These are phyloP conservation scores for Stenoptilia bipunctidactyla DNA, from an alignment of 2,888 invertebrate species.

Conservation along the genomic window DNA sequence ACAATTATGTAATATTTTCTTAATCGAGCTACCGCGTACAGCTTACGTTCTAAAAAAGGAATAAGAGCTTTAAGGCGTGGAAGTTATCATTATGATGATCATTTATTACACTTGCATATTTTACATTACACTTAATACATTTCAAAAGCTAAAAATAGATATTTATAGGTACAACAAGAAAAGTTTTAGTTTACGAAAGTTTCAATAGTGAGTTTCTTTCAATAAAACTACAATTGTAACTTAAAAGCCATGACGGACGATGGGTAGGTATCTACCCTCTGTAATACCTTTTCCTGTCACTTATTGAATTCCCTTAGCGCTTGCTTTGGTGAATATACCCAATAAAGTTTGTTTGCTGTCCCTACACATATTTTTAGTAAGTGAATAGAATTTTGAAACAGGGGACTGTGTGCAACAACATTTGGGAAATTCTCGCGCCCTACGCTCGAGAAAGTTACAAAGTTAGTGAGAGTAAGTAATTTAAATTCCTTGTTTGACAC, in stretches of 20 bases:
- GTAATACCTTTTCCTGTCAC: conserved; percentile 56
- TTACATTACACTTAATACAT: too few relatives aligned
- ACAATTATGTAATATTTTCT: conserved; percentile 69
- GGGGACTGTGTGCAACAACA: conserved; percentile 17
- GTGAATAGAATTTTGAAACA: conserved; percentile 57
- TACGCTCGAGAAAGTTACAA: conserved; percentile 49
- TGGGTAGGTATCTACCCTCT: conserved; percentile 21
- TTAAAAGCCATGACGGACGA: not conserved
- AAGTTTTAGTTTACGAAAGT: too few relatives aligned
- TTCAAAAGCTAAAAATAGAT: too few relatives aligned
- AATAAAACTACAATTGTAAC: too few relatives aligned
- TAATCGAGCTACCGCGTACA: conserved; percentile 13
- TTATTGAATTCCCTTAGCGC: conserved; percentile 60
- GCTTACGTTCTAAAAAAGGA: not conserved
- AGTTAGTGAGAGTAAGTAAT: conserved; percentile 63
- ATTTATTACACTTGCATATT: not conserved
- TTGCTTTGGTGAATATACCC: conserved; percentile 57
- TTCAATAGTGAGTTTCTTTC: too few relatives aligned
- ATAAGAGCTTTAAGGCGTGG: not conserved
- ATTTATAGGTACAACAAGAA: too few relatives aligned
- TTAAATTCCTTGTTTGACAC: conserved; percentile 66
- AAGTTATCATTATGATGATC: not conserved
- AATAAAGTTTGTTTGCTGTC: conserved; percentile 60
- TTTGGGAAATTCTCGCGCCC: conserved; percentile 33
- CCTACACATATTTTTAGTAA: conserved; percentile 52